Percentiles rank a stretch among this genome's conserved stretches.
These are phyloP conservation scores for Bos javanicus DNA, from an alignment of 2,113 vertebrate species.

Conservation along the genomic window DNA sequence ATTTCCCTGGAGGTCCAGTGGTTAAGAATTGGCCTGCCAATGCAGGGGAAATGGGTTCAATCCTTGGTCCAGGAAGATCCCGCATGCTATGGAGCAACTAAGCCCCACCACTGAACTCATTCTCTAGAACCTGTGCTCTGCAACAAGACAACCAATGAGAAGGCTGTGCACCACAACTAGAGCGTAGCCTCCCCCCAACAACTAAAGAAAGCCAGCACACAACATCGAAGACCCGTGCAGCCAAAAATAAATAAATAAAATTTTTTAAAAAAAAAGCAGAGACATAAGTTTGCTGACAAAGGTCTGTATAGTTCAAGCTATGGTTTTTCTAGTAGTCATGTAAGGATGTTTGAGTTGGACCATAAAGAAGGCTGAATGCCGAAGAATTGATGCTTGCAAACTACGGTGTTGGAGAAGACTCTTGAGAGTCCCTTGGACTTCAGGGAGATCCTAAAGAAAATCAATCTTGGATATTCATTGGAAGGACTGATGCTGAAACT, in stretches of 20 bases:
- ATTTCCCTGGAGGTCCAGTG: background rate
- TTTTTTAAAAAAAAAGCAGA: background rate
- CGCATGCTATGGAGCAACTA: background rate
- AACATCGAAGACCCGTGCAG: accelerated
- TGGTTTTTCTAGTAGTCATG: background rate
- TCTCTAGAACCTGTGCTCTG: background rate
- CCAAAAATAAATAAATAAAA: background rate
- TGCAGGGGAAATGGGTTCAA: background rate
- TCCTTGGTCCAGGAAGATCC: background rate
- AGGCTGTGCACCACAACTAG: background rate
- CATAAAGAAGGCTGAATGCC: background rate
- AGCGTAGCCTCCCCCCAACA: background rate
- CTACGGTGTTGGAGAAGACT: background rate
- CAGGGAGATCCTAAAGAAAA: background rate
- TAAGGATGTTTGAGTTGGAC: background rate
- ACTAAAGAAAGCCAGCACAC: background rate
- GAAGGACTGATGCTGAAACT: background rate
- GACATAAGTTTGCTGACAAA: background rate
- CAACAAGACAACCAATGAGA: background rate
- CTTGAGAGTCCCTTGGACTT: background rate
- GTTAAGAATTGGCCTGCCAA: background rate
- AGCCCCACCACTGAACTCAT: background rate
- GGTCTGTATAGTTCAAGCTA: background rate
- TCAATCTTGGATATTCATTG: background rate
- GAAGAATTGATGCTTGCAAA: background rate